Base-by-base conservation (phyloP, 2,888 invertebrate species). In the Epirrita christyi region DNA sequence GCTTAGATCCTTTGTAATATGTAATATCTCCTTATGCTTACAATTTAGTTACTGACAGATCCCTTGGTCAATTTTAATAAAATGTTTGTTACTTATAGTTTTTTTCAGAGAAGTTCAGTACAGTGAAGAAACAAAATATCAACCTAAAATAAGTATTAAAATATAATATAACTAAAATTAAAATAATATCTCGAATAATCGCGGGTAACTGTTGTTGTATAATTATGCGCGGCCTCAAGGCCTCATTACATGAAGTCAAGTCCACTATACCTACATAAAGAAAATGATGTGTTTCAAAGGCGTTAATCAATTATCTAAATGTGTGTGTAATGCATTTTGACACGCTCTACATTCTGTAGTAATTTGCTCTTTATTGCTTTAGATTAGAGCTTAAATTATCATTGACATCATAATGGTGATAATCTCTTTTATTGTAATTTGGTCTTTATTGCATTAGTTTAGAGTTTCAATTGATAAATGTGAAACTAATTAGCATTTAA, bases 291-390 rank as follows among this genome's bases (percentile, higher is more conserved):
- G 54, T 49, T 61, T 59, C 47, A 47, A 47, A 56, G 34, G 49
- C 51, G 47, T n/a, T 52, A 65, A 61, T 65, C 54, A 55, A 55
- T 60, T 61, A 59, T 41, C 52, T 37, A 57, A 57, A 63, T 63
- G 49, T 29, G 13, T 37, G 14, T 2, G 34, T 42, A 28, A 41
- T 53, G 32, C 28, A 29, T 49, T 53, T 27, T 32, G 42, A 46
- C 58, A 59, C 53, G 54, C 41, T 47, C 29, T 10, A 11, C 3
- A 6, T 36, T 28, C 13, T 15, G n/a, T 37, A 45, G 36, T 15
- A 56, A 49, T 13, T 36, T 61, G 4, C 41, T n/a, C 59, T 61
- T 46, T 64, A 59, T 51, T 42, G 36, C 29, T 14, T 13, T 11
- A 21, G 2, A 8, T 14, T 46, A 53, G 48, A 41, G 41, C 43